A percentile compares a stretch with the other conserved stretches of the same genome.
phyloP scores from a whole-genome alignment of 2,113 vertebrate species.

The Benitochromis conjunctus region DNA sequence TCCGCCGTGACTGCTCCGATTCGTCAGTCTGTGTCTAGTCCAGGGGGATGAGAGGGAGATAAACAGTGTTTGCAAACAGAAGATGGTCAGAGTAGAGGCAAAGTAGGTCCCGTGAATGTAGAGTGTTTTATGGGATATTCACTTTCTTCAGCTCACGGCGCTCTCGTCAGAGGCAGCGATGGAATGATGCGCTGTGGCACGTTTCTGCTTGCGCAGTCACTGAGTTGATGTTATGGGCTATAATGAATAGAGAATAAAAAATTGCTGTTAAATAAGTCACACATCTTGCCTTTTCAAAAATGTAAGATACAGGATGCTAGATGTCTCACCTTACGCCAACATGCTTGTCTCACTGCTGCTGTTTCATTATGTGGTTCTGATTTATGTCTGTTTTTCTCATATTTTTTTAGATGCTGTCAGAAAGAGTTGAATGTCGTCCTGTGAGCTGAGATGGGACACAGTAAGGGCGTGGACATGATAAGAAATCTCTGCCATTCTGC shows the following conservation, averaged over 20 bases:
- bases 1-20: constrained; percentile 12
- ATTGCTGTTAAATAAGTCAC: background rate
- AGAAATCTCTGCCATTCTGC: background rate
- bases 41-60: constrained; percentile 3
- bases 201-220: background rate
- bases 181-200: background rate
- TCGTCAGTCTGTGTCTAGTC: background rate
- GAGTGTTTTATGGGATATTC: background rate
- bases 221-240: background rate
- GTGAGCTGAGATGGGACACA: constrained; percentile 20
- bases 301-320: background rate
- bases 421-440: background rate
- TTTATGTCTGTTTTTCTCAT: constrained; percentile 10
- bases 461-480: background rate
- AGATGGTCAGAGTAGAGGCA: background rate
- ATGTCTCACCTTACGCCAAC: background rate
- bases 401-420: constrained; percentile 29
- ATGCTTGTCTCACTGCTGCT: background rate
- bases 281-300: background rate
- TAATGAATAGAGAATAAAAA: constrained; percentile 14
- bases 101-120: background rate
- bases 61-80: constrained; percentile 36
- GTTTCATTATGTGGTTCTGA: background rate
- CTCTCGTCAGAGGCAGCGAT: constrained; percentile 14
- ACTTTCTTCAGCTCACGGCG: background rate